Percentiles rank a stretch among this genome's conserved stretches.
Evolutionary conservation across 2,113 vertebrate species (phyloP).

Genomic region (Lophura nycthemera): DNA sequence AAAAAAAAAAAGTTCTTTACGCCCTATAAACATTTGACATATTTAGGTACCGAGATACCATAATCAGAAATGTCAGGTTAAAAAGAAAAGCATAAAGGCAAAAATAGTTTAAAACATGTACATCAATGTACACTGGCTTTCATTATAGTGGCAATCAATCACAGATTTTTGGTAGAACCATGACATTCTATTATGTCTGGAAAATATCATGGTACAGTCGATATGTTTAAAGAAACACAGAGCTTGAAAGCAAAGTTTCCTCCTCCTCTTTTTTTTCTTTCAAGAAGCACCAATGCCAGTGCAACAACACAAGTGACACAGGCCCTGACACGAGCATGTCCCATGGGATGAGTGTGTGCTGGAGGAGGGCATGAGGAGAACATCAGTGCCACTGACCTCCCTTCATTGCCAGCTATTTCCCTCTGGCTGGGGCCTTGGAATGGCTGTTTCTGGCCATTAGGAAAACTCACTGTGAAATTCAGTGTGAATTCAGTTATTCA

Average conservation of each 20-base stretch:
- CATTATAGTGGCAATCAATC: conserved; percentile 50
- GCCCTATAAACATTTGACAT: conserved; percentile 28
- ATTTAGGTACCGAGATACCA: conserved; percentile 45
- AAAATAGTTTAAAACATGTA: conserved; percentile 46
- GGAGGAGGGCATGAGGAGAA: neutral
- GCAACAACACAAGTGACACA: neutral
- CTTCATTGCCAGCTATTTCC: neutral
- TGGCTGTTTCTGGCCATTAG: neutral
- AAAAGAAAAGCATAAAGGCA: conserved; percentile 47
- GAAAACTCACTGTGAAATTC: neutral
- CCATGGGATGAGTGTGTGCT: neutral
- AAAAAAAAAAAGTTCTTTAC: neutral
- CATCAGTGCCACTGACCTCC: neutral
- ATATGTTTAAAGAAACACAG: conserved; percentile 50
- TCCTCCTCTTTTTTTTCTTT: neutral
- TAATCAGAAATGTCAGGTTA: conserved; percentile 60
- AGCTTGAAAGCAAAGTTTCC: neutral
- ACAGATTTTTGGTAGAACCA: conserved; percentile 7
- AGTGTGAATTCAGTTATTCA: neutral
- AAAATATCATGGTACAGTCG: conserved; percentile 34
- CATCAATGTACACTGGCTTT: conserved; percentile 41
- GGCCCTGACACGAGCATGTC: fast-evolving
- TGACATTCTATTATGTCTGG: conserved; percentile 51
- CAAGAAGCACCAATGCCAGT: neutral
- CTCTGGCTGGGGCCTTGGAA: neutral